Base-by-base conservation (phyloP, 2,113 vertebrate genomes). In the Microtus oregoni region DNA sequence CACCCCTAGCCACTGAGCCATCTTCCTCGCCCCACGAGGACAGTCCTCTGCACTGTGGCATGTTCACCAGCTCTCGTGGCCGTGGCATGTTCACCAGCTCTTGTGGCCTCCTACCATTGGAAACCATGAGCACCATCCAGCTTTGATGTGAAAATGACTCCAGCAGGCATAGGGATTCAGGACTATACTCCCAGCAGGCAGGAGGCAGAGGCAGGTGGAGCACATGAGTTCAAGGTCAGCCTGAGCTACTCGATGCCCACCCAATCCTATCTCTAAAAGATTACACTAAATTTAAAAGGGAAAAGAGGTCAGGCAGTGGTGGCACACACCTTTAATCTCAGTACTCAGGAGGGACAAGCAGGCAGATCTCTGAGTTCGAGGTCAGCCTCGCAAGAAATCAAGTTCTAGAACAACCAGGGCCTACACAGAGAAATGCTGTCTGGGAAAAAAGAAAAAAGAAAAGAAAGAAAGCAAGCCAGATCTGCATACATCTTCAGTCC, bases 21-120 rank as follows among this genome's bases (percentile, higher is more conserved):
- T 82, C 79, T 38, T 82, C 22, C 79, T 24, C 8, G 12, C 35
- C 79, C 55, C 35, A 2, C 1, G 12, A 61, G 79, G 55, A 28
- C 22, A 28, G 5, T 38, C 79, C 52, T 11, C 28, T 6, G 67
- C 77, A 1, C 8, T 19, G 13, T 52, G 50, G 50, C 50, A 52
- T 52, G 50, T 52, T 52, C 3, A 52, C 50, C 50, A 52, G 50
- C 50, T 52, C 50, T 50, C 50, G 0, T 50, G 50, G 50, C 50
- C 50, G 0, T 0, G 2, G 4, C 13, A 28, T 0, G 1, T 28
- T 65, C 10, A 26, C 17, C 52, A 5, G 75, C 15, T 15, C 13
- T 61, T 7, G 5, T 7, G 47, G 47, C 47, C 9, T n/a, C 55
- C 19, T 9, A 15, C 92, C 35, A 1, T 28, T 0, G 5, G 61